phyloP scores from a whole-genome alignment of 2,797 vertebrate genomes.

The Psittacula echo region DNA sequence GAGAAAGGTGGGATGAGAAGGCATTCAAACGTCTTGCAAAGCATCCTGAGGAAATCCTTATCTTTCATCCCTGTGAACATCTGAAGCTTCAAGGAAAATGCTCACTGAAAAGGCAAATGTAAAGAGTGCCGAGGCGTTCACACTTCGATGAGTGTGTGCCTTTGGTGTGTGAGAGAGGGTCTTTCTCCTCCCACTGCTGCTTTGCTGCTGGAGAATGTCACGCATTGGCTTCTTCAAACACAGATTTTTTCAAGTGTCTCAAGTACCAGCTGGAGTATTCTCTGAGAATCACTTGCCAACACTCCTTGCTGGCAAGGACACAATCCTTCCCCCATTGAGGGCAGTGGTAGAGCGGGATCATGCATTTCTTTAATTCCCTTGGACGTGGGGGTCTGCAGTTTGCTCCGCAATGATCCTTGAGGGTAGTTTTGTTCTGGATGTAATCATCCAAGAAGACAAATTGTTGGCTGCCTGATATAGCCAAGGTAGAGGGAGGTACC shows the following conservation, averaged over 20 bases:
- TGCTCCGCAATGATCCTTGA: background rate
- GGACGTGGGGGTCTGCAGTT: background rate
- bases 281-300: background rate
- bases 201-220: background rate
- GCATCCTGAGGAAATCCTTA: background rate
- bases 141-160: background rate
- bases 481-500: background rate
- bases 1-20: background rate
- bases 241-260: background rate
- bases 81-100: background rate
- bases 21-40: background rate
- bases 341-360: background rate
- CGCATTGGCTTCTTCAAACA: background rate
- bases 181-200: background rate
- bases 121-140: background rate
- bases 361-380: background rate
- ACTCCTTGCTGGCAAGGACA: background rate
- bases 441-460: background rate
- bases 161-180: background rate
- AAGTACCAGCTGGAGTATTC: background rate
- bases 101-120: background rate
- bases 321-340: background rate
- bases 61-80: background rate
- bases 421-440: background rate
- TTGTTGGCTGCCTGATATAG: background rate